These are phyloP conservation scores for Illadopsis cleaveri DNA, from an alignment of 2,113 vertebrate species.

Conservation along the genomic window DNA sequence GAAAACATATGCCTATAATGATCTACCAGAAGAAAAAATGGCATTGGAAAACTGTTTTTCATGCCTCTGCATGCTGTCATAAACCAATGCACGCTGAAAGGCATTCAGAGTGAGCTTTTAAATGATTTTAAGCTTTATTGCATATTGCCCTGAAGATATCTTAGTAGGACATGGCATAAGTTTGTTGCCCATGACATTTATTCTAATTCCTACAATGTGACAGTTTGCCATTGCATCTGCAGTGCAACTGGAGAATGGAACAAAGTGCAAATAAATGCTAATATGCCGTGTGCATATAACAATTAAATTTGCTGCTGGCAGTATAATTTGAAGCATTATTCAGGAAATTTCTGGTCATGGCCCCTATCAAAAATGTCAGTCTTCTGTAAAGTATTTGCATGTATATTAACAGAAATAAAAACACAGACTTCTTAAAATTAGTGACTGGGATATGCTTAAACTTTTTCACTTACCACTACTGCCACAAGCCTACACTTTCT, in stretches of 20 bases:
- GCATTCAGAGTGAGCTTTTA: not conserved
- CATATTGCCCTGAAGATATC: not conserved
- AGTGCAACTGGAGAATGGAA: not conserved
- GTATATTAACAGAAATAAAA: not conserved
- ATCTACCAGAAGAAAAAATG: not conserved
- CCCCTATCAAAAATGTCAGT: not conserved
- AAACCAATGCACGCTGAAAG: not conserved
- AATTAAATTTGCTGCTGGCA: constrained; percentile 22
- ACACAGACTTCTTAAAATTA: not conserved
- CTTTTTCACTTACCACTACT: not conserved
- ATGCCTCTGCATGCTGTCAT: not conserved
- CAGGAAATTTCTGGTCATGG: not conserved
- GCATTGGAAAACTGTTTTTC: not conserved
- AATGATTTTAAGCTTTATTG: not conserved
- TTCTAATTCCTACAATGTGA: not conserved
- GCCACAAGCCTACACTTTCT: not conserved
- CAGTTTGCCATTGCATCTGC: not conserved
- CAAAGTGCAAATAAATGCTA: constrained; percentile 25
- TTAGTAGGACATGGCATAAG: not conserved
- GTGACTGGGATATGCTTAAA: not conserved
- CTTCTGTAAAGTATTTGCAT: not conserved
- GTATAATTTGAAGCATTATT: not conserved
- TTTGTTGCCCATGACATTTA: not conserved
- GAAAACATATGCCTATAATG: not conserved
- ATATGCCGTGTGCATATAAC: constrained; percentile 8